These are phyloP conservation scores for Pygoscelis antarcticus DNA, from an alignment of 2,113 vertebrate genomes.

Conservation along the genomic window DNA sequence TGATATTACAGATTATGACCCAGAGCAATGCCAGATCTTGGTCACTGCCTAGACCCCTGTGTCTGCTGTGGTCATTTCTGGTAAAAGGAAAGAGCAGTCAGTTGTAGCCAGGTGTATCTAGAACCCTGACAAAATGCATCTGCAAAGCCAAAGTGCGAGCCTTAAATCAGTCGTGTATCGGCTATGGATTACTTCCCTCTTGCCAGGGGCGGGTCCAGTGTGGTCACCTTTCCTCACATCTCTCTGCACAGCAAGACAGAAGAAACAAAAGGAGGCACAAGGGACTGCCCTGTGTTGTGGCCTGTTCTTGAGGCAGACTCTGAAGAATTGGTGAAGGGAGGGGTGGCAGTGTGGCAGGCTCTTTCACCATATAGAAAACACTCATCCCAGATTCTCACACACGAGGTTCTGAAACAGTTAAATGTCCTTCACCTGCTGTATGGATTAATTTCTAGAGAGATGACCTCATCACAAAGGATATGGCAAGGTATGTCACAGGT, in stretches of 20 bases:
- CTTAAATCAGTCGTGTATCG: neutral
- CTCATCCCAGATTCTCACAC: neutral
- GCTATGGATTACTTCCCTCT: neutral
- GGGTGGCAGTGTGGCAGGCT: neutral
- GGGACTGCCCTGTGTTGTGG: neutral
- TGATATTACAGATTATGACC: neutral
- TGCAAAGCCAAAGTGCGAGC: neutral
- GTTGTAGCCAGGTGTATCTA: neutral
- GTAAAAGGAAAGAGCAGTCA: neutral
- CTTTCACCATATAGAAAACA: neutral
- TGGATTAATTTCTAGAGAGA: neutral
- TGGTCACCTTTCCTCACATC: neutral
- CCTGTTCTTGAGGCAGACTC: neutral
- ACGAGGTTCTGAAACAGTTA: neutral
- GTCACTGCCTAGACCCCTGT: neutral
- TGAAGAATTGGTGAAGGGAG: neutral
- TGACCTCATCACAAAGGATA: neutral
- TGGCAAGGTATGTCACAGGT: neutral
- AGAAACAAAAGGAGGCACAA: neutral
- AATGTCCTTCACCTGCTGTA: neutral
- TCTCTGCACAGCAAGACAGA: neutral
- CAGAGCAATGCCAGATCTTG: neutral
- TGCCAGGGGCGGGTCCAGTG: neutral
- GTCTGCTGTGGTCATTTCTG: neutral
- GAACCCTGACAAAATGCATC: neutral